Conservation (phyloP, 2,888 invertebrate genomes). For the Xanthia icteritia region DNA sequence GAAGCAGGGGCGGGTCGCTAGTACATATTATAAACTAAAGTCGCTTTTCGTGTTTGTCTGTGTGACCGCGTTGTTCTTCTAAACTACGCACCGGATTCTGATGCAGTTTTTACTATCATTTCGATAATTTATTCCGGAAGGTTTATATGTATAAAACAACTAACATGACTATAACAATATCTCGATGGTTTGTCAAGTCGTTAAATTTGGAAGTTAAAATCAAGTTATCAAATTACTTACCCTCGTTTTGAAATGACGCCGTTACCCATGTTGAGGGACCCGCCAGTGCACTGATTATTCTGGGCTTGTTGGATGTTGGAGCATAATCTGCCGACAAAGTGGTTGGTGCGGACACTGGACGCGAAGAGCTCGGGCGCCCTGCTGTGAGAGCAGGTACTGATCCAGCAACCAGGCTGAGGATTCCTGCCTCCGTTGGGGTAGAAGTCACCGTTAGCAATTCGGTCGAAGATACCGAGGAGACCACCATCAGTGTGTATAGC, state of each 20-base stretch:
- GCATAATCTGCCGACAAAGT: constrained; percentile 75
- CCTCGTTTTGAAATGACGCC: constrained; percentile 36
- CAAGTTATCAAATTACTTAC: background rate
- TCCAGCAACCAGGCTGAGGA: constrained; percentile 79
- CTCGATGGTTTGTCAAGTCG: too few relatives aligned
- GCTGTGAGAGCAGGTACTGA: constrained; percentile 79
- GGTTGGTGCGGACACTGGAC: constrained; percentile 75
- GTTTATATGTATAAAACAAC: too few relatives aligned
- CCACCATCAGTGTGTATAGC: constrained; percentile 81
- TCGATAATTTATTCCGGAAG: too few relatives aligned
- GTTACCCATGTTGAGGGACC: constrained; percentile 32
- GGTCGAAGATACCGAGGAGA: constrained; percentile 74
- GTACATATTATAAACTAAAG: too few relatives aligned
- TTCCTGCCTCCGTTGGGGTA: constrained; percentile 82
- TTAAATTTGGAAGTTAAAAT: background rate
- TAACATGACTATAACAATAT: too few relatives aligned
- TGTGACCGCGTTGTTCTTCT: too few relatives aligned
- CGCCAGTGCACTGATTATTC: constrained; percentile 26
- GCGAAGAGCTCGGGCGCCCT: constrained; percentile 76
- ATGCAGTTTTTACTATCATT: too few relatives aligned
- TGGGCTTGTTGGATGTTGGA: constrained; percentile 68
- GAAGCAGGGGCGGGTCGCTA: too few relatives aligned
- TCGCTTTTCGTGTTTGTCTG: too few relatives aligned
- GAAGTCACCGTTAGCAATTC: constrained; percentile 75
- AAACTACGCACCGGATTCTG: too few relatives aligned